These are phyloP conservation scores for Collichthys lucidus DNA, from an alignment of 2,113 vertebrate species.

Conservation along the genomic window DNA sequence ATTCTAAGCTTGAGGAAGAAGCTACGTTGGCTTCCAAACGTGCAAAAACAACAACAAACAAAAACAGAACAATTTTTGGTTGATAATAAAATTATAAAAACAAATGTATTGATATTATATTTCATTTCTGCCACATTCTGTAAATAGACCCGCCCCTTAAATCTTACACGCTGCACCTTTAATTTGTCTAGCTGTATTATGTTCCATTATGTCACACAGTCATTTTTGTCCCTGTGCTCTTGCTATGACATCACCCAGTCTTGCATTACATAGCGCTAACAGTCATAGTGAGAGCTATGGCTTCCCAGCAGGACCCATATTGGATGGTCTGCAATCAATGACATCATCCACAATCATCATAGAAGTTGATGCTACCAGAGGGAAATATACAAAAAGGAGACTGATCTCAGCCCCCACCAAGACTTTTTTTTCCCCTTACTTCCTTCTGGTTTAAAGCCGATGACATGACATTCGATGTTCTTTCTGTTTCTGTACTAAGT, in stretches of 20 bases:
- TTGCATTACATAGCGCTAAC: conserved; percentile 73
- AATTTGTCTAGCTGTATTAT: background rate
- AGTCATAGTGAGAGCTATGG: conserved; percentile 62
- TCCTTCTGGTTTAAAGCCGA: conserved; percentile 22
- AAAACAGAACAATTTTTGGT: no score
- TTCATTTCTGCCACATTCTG: no score
- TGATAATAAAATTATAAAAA: no score
- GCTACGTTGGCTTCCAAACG: no score
- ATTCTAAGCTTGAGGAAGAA: no score
- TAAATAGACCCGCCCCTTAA: no score
- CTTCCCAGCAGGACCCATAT: conserved; percentile 74
- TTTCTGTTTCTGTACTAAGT: background rate
- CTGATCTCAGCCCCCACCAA: conserved; percentile 47
- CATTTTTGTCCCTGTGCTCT: conserved; percentile 26
- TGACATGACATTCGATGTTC: conserved; percentile 38
- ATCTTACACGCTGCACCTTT: no score
- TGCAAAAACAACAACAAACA: no score
- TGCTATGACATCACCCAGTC: conserved; percentile 71
- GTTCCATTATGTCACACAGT: conserved; percentile 2
- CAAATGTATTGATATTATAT: no score
- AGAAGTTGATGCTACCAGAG: background rate
- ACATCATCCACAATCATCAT: conserved; percentile 69
- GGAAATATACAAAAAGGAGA: conserved; percentile 56
- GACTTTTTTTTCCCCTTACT: conserved; percentile 5
- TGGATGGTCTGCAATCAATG: conserved; percentile 65